These are phyloP conservation scores for Diplosoma virens DNA, from an alignment of 23 tunicate genomes.

Conservation along the genomic window DNA sequence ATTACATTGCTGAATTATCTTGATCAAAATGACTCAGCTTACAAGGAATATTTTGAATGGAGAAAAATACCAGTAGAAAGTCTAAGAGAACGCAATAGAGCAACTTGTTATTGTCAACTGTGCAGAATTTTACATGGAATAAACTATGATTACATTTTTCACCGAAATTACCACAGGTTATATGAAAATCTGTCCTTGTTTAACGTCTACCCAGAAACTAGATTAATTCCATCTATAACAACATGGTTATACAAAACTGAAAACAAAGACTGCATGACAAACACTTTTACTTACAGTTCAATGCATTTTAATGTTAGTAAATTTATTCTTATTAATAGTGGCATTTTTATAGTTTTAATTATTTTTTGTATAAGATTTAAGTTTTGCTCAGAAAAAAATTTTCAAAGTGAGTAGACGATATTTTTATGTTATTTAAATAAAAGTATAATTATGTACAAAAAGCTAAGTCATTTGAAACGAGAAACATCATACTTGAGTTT, in stretches of 20 bases:
- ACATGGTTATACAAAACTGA: not conserved
- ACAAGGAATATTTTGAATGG: slow-evolving; percentile 50
- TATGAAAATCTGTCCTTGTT: not conserved
- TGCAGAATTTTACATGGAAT: slow-evolving; percentile 43
- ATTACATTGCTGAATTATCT: slow-evolving; percentile 32
- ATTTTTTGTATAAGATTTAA: no score
- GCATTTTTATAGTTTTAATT: no score
- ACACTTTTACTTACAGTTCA: no score
- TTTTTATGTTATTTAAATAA: no score
- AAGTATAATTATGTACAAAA: no score
- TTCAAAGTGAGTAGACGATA: no score
- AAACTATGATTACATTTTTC: slow-evolving; percentile 18
- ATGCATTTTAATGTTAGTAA: no score
- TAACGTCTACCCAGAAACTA: not conserved
- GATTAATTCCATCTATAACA: slow-evolving; percentile 3
- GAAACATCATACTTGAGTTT: no score
- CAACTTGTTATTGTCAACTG: slow-evolving; percentile 2
- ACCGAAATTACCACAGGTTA: not conserved
- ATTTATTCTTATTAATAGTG: no score
- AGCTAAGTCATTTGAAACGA: no score
- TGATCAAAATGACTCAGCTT: slow-evolving; percentile 53
- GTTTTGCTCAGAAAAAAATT: no score
- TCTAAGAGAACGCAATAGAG: slow-evolving; percentile 1
- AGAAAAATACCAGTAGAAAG: not conserved
- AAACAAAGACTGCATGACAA: not conserved